A percentile compares a stretch with the other conserved stretches of the same genome.
Evolutionary conservation across 2,797 vertebrate genomes (phyloP).

Genomic region (Nasua narica): DNA sequence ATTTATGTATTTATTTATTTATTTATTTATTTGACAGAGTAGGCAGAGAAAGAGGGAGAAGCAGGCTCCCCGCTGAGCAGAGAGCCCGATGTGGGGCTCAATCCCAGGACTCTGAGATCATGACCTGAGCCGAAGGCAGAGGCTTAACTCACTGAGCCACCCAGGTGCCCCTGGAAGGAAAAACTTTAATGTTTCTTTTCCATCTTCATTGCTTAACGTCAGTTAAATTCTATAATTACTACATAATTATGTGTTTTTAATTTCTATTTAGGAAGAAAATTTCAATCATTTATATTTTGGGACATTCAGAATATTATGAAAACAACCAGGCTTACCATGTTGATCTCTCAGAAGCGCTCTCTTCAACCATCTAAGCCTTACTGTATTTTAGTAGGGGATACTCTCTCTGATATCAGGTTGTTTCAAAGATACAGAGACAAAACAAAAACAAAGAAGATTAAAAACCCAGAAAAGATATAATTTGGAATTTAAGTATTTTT

Average conservation of each 20-base stretch:
- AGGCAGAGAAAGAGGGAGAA: no score
- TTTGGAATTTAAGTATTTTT: slow-evolving; percentile 3
- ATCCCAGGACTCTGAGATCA: no score
- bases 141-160: no score
- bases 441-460: not conserved
- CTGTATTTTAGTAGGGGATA: slow-evolving; percentile 52
- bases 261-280: slow-evolving; percentile 52
- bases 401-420: slow-evolving; percentile 30
- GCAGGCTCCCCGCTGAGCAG: no score
- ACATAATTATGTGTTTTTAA: slow-evolving; percentile 10
- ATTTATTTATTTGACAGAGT: no score
- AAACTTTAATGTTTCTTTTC: not conserved
- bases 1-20: no score
- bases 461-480: not conserved
- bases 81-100: no score
- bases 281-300: slow-evolving; percentile 68
- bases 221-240: slow-evolving; percentile 42
- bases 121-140: no score
- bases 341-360: slow-evolving; percentile 64
- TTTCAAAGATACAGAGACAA: slow-evolving; percentile 57
- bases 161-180: not conserved
- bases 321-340: slow-evolving; percentile 43
- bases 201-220: slow-evolving; percentile 20
- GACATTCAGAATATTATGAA: slow-evolving; percentile 61
- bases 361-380: slow-evolving; percentile 54